A percentile compares a stretch with the other conserved stretches of the same genome.
Evolutionary conservation across 2,888 invertebrate species (phyloP).

Genomic region (Trichogramma dendrolimi): DNA sequence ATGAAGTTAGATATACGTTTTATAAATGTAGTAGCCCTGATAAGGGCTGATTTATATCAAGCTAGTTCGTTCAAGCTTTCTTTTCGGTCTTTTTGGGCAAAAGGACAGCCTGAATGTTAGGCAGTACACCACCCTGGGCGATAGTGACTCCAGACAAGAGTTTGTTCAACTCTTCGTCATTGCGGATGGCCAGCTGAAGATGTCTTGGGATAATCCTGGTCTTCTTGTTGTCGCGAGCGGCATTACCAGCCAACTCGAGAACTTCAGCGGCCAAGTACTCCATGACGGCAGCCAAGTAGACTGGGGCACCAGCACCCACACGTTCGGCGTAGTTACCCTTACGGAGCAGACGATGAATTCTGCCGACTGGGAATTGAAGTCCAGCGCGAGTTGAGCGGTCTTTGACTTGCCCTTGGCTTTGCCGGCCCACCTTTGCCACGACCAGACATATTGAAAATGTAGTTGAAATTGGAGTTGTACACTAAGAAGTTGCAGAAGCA

Average conservation of each 20-base stretch:
- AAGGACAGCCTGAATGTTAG: conserved; percentile 72
- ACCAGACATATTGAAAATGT: conserved; percentile 33
- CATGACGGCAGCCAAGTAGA: conserved; percentile 57
- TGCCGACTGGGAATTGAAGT: conserved; percentile 61
- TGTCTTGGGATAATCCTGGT: conserved; percentile 66
- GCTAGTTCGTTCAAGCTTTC: conserved; percentile 19
- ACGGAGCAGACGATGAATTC: conserved; percentile 37
- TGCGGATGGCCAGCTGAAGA: conserved; percentile 72
- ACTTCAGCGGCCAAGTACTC: conserved; percentile 70
- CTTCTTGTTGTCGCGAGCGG: conserved; percentile 67
- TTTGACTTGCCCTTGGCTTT: conserved; percentile 54
- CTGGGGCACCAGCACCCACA: conserved; percentile 56
- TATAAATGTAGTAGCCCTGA: conserved; percentile 20
- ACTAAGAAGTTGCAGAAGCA: no score
- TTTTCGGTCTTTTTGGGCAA: conserved; percentile 67
- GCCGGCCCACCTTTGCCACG: conserved; percentile 38
- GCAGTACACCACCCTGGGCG: conserved; percentile 77
- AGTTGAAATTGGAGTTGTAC: neutral
- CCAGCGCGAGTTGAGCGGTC: conserved; percentile 58
- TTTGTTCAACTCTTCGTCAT: conserved; percentile 77
- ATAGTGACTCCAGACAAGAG: conserved; percentile 62
- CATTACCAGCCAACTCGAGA: conserved; percentile 66
- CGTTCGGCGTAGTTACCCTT: conserved; percentile 58
- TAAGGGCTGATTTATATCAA: conserved; percentile 19
- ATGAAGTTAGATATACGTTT: neutral